Conservation (phyloP, 2,797 vertebrate species). For the Yasuhikotakia modesta region DNA sequence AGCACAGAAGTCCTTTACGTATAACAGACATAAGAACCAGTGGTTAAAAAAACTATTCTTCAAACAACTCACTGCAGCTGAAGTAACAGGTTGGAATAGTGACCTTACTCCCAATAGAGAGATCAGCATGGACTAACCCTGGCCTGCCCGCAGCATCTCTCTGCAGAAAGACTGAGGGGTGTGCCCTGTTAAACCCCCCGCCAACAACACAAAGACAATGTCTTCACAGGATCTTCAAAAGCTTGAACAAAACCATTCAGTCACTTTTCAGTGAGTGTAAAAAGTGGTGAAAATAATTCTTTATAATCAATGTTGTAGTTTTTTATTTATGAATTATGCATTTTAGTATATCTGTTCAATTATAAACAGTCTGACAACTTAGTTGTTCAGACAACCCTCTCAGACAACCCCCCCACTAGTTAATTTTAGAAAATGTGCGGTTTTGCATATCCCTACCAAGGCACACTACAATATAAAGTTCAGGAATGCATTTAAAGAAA, state of each 20-base stretch:
- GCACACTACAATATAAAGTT: too few species aligned
- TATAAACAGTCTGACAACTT: too few species aligned
- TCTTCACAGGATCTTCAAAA: constrained; percentile 21
- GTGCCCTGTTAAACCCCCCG: not conserved
- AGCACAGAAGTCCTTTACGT: too few species aligned
- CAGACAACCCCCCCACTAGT: too few species aligned
- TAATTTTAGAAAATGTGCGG: not conserved
- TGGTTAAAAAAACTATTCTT: too few species aligned
- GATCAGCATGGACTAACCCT: constrained; percentile 28
- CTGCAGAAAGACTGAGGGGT: constrained; percentile 12
- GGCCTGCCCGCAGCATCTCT: constrained; percentile 34
- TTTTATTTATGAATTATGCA: not conserved
- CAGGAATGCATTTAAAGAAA: not conserved
- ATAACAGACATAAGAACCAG: too few species aligned
- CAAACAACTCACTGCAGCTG: not conserved
- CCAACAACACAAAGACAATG: constrained; percentile 13
- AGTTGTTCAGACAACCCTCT: too few species aligned
- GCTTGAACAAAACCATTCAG: not conserved
- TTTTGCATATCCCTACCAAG: not conserved
- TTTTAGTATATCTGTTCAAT: not conserved
- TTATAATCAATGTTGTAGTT: not conserved
- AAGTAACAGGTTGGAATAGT: constrained; percentile 24
- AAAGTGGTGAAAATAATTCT: not conserved
- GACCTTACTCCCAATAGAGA: constrained; percentile 13
- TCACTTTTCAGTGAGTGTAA: not conserved